Evolutionary conservation across 2,888 invertebrate species (phyloP), one percentile per base, ranked within the genome.

Genomic region (Tetrapedia diversipes): DNA sequence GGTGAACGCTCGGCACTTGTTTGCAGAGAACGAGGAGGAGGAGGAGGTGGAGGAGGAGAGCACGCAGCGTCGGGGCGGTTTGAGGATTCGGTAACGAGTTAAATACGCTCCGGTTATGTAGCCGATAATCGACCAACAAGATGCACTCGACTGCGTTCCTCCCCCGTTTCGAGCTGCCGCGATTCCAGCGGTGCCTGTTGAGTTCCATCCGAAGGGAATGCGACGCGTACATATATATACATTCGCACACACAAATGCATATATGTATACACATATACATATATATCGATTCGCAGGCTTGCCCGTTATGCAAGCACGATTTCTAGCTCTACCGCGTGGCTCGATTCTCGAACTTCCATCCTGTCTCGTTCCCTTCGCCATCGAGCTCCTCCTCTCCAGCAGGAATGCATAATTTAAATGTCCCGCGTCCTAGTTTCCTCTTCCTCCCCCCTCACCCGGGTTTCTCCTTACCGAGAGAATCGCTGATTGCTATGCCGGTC

Each of bases 361-460:
- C 53, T 64, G 11, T 57, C 78, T 61, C 69, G 59, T 72, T 77
- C 51, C 53, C 70, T 57, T 60, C 67, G 73, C 49, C 68, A 16
- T 57, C 78, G 64, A 69, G 56, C 76, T 79, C 70, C 70, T 57
- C 77, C 77, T 77, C 77, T 79, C 76, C 80, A 56, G 57, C 63
- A 57, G 83, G 83, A 86, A 85, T 88, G 87, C 87, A 88, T 88
- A 88, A 88, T 88, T 88, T 87, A 88, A 87, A 86, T 85, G 84
- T 84, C 84, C 81, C 82, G 85, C 84, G 87, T 81, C 86, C 88
- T 75, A 88, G 86, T 88, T 88, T 88, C 81, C 70, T 22, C 39
- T n/a, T n/a, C n/a, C n/a, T n/a, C n/a, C n/a, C n/a, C n/a, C n/a
- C n/a, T n/a, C n/a, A n/a, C n/a, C n/a, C n/a, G n/a, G n/a, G n/a